Percentiles rank a stretch among this genome's conserved stretches.
These are phyloP conservation scores for Drosophila lacertosa DNA, from an alignment of 1,140 invertebrate genomes.

Conservation along the genomic window DNA sequence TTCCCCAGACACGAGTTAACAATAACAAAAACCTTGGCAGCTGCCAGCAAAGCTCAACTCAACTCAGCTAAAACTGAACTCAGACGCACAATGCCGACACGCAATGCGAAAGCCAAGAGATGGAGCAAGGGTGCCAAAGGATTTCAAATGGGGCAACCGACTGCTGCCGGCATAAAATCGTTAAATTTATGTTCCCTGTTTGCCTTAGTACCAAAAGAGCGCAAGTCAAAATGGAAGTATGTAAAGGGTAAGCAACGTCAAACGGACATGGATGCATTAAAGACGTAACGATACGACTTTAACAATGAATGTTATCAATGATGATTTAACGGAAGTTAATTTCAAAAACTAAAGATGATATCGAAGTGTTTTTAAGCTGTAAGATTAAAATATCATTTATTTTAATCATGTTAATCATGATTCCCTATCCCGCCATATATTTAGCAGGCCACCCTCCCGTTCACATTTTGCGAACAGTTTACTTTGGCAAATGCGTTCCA, in stretches of 20 bases:
- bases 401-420: too few relatives aligned
- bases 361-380: too few relatives aligned
- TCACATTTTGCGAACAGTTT: constrained; percentile 3
- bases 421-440: too few relatives aligned
- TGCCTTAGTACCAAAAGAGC: constrained; percentile 8
- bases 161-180: constrained; percentile 70
- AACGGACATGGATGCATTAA: not conserved
- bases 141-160: constrained; percentile 48
- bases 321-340: too few relatives aligned
- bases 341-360: too few relatives aligned
- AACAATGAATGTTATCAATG: not conserved
- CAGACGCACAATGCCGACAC: constrained; percentile 43
- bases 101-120: constrained; percentile 18
- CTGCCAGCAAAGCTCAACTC: constrained; percentile 20
- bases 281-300: not conserved
- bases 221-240: constrained; percentile 48
- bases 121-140: constrained; percentile 47
- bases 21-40: constrained; percentile 51
- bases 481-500: constrained; percentile 50
- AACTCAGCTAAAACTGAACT: constrained; percentile 7
- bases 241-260: constrained; percentile 30
- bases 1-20: constrained; percentile 24
- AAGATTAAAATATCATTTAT: too few relatives aligned
- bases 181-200: constrained; percentile 71
- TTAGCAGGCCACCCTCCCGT: not conserved